Conservation (phyloP, 2,888 invertebrate genomes). For the Drosophila anceps region DNA sequence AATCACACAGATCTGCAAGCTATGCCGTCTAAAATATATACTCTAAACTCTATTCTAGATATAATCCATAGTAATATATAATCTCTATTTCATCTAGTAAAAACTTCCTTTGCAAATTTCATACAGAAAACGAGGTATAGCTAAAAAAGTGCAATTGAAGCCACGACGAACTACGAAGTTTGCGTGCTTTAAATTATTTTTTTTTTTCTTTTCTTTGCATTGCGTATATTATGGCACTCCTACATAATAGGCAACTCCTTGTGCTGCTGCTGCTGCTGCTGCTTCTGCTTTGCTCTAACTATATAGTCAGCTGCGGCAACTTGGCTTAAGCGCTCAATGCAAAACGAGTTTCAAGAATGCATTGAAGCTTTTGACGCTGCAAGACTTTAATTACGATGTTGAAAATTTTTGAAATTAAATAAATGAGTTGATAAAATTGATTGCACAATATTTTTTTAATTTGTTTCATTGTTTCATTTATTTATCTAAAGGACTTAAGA, state of each 20-base stretch:
- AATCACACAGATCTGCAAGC: background rate
- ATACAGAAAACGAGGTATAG: background rate
- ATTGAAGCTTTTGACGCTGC: background rate
- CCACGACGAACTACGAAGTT: conserved; percentile 16
- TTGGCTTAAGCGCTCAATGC: background rate
- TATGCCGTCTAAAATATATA: background rate
- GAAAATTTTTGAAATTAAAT: background rate
- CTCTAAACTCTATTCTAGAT: background rate
- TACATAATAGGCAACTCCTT: conserved; percentile 44
- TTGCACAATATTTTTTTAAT: background rate
- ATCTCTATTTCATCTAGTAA: background rate
- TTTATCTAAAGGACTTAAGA: background rate
- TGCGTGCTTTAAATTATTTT: conserved; percentile 11
- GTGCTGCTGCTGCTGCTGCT: background rate
- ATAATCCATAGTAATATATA: background rate
- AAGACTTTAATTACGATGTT: background rate
- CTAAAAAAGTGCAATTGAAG: background rate
- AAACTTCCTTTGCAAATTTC: background rate
- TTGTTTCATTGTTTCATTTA: background rate
- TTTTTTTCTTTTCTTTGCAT: background rate
- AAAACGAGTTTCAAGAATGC: background rate
- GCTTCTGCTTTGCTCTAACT: background rate
- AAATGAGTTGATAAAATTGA: background rate
- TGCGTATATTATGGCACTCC: conserved; percentile 20
- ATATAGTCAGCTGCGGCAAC: background rate